Base-by-base conservation (phyloP, 1,140 invertebrate species). In the Radopholus similis region DNA sequence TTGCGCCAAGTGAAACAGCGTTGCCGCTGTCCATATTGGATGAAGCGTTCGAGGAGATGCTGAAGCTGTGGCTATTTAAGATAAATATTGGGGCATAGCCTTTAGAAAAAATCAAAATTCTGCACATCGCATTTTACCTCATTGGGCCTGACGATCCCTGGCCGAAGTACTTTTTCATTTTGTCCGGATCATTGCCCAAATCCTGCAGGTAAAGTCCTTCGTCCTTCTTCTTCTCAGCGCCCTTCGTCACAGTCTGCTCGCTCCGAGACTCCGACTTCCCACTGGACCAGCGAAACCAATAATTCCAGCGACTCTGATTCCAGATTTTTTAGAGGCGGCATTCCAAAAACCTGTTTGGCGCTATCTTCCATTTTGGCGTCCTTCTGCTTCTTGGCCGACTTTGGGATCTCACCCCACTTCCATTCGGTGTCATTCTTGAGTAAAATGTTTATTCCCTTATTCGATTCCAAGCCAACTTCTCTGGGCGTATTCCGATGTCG, bases 321-420 rank as follows among this genome's bases (percentile, higher is more conserved):
- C 53, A 62, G n/a, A 21, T 65, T 60, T 66, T 74, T 64, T 18
- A 63, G 26, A 44, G 49, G 32, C 4, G 11, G 15, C 4, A 55
- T 26, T 26, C 51, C 30, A 26, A n/a, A 60, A 34, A 58, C 9
- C 3, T 72, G 23, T 58, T 37, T 58, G 26, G 11, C 26, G 30
- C n/a, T 1, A 40, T 47, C 6, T 47, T 47, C 5, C 13, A 23
- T 13, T 47, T 47, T 75, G 62, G 18, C 18, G 15, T 56, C 71
- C 49, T 64, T 66, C 40, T 30, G 34, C 34, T 30, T 66, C 21
- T 44, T 64, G 21, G 54, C 51, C 18, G 78, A 77, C 67, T 81
- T 76, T 0, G 95, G 95, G 51, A 97, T 85, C 82, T 97, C 91
- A 30, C 95, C 95, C 95, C 95, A 98, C 72, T 90, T 89, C 95